Percentiles rank a stretch among this genome's conserved stretches.
phyloP scores from a whole-genome alignment of 2,113 vertebrate genomes.

The Pitta sordida region DNA sequence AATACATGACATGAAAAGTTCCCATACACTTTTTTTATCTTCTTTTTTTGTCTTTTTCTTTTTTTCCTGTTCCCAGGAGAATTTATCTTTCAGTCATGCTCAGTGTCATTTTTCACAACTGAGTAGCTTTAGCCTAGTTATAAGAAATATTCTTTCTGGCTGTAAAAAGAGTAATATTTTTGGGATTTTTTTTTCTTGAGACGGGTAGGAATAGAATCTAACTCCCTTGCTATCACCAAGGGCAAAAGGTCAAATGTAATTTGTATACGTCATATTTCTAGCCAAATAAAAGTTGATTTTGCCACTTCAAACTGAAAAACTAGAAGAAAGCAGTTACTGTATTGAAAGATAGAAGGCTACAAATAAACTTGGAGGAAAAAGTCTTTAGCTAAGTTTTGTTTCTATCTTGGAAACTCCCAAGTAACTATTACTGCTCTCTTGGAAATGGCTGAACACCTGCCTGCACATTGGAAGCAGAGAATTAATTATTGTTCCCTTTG shows the following conservation, averaged over 20 bases:
- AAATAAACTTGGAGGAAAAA: not conserved
- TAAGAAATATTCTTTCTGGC: slow-evolving; percentile 2
- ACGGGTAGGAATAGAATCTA: not conserved
- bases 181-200: not conserved
- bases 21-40: not conserved
- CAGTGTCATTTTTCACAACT: slow-evolving; percentile 63
- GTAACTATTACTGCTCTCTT: not conserved
- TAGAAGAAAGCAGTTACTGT: not conserved
- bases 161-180: slow-evolving; percentile 62
- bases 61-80: not conserved
- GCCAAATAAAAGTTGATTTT: slow-evolving; percentile 16
- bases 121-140: slow-evolving; percentile 53
- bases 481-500: not conserved
- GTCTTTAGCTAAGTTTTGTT: not conserved
- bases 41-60: not conserved
- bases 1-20: slow-evolving; percentile 46
- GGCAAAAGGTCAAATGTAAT: slow-evolving; percentile 6
- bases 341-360: not conserved
- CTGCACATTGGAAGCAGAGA: not conserved
- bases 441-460: not conserved
- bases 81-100: slow-evolving; percentile 62
- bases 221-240: not conserved
- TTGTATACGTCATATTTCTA: slow-evolving; percentile 50
- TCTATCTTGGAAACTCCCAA: not conserved
- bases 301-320: slow-evolving; percentile 40